A percentile compares a stretch with the other conserved stretches of the same genome.
Evolutionary conservation across 2,888 invertebrate genomes (phyloP).

Genomic region (Aricia artaxerxes): DNA sequence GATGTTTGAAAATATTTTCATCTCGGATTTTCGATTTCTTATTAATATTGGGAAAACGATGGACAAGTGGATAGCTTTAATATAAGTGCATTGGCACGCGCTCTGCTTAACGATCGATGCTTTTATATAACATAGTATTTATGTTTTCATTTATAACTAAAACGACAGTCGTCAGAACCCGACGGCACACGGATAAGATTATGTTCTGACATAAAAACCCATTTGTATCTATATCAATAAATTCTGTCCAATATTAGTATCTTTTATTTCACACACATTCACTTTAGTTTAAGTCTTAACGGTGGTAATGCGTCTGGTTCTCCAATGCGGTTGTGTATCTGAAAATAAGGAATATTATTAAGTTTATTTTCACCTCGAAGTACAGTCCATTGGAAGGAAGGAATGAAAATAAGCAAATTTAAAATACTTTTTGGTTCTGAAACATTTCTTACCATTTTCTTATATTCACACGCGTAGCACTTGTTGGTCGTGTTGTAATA

Average conservation of each 20-base stretch:
- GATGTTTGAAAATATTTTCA: constrained; percentile 60
- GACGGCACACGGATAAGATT: constrained; percentile 42
- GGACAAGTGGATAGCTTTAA: constrained; percentile 64
- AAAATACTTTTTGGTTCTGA: background rate
- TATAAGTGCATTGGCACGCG: constrained; percentile 44
- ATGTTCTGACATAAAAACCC: constrained; percentile 57
- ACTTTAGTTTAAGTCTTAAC: constrained; percentile 25
- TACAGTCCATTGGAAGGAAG: too few species aligned
- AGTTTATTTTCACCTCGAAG: too few species aligned
- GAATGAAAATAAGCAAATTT: background rate
- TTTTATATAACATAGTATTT: constrained; percentile 76
- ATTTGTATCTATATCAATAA: constrained; percentile 75
- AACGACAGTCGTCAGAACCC: constrained; percentile 33
- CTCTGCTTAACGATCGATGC: constrained; percentile 55
- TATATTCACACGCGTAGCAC: constrained; percentile 67
- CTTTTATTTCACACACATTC: constrained; percentile 52
- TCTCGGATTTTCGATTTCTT: constrained; percentile 53
- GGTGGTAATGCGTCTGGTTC: background rate
- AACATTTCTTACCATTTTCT: constrained; percentile 41
- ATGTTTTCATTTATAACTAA: constrained; percentile 72
- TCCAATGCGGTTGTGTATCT: background rate
- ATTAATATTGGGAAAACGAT: constrained; percentile 45
- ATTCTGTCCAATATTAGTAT: constrained; percentile 70
- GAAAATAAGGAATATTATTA: background rate
- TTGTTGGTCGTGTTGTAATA: constrained; percentile 54